Evolutionary conservation across 2,888 invertebrate species (phyloP), one percentile per base, ranked within the genome.

Genomic region (Scaeva pyrastri): DNA sequence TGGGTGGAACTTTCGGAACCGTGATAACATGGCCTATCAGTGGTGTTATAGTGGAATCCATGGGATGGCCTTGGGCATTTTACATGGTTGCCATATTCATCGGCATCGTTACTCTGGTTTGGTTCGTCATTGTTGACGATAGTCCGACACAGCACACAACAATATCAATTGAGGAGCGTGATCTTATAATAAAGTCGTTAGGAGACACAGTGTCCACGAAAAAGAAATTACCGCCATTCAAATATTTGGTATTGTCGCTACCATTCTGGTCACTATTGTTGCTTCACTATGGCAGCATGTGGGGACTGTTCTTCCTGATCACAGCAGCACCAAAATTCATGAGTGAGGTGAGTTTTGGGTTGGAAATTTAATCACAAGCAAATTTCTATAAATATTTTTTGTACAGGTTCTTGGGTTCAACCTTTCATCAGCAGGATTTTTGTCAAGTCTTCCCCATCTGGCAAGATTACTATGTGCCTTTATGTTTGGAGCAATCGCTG

Each of bases 291-390:
- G 96, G 96, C 48, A 96, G 96, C 89, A 92, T 96, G 79, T 96
- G 96, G 95, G 95, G 96, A 1, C 91, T 96, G 36, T 96, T 95
- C 91, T 96, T 96, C 90, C 94, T 96, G 64, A 94, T 96, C 92
- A 96, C 96, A 0, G 95, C 95, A 45, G 96, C 96, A 56, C 96
- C 96, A 7, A 95, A 96, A 88, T 96, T 95, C 90, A 94, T 96
- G 89, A 95, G 96, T 52, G 95, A 95, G 88, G 94, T 91, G 68
- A 85, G 56, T 72, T 41, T n/a, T 39, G 2, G 10, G 3, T 11
- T 1, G 0, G 10, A n/a, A 14, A 14, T 6, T 0, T n/a, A 0
- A 4, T 2, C 1, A 1, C 16, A 5, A 6, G 2, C 0, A 19
- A 19, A 50, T 14, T 12, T 48, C 6, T 36, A 26, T n/a, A n/a